Evolutionary conservation across 2,797 vertebrate species (phyloP).

Genomic region (Acridotheres tristis): DNA sequence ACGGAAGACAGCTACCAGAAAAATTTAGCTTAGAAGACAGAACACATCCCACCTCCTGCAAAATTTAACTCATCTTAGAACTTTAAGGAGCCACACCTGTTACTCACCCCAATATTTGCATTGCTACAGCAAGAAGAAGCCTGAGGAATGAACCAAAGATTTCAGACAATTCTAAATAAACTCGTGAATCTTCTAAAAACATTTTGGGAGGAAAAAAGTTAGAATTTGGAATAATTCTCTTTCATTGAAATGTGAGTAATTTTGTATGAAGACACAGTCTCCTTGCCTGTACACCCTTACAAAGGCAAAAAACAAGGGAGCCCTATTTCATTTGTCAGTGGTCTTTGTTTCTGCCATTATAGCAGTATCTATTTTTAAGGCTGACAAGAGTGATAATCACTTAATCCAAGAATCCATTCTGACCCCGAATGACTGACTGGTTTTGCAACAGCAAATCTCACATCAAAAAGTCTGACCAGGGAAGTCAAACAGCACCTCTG

Average conservation of each 20-base stretch:
- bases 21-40: background rate
- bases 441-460: conserved; percentile 22
- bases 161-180: background rate
- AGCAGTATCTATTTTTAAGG: conserved; percentile 25
- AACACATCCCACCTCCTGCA: background rate
- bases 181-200: background rate
- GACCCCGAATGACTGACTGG: background rate
- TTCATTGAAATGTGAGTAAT: background rate
- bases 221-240: background rate
- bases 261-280: background rate
- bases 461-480: background rate
- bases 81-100: too few species aligned
- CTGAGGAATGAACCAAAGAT: background rate
- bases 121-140: background rate
- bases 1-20: background rate
- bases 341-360: background rate
- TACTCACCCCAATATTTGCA: background rate
- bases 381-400: conserved; percentile 31
- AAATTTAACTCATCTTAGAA: background rate
- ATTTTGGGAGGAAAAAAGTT: fast-evolving
- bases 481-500: background rate
- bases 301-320: background rate
- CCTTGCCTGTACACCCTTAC: background rate
- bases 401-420: conserved; percentile 53
- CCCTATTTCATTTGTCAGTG: background rate